Evolutionary conservation across 1,140 invertebrate species (phyloP).

Genomic region (Diuraphis noxia): DNA sequence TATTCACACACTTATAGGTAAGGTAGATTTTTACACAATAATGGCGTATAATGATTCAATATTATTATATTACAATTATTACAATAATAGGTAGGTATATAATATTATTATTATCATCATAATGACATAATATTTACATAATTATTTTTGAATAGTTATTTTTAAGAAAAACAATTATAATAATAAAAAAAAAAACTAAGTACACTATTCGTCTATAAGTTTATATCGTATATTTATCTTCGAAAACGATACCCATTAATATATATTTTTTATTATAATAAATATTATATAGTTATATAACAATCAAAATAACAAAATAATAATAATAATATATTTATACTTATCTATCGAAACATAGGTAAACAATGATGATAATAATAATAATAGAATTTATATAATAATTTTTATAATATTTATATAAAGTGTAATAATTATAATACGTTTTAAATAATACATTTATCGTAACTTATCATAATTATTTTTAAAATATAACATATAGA

Average conservation of each 20-base stretch:
- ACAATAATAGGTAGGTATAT: slow-evolving; percentile 10
- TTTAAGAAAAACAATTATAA: background rate
- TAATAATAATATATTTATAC: background rate
- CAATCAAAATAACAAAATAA: background rate
- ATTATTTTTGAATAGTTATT: background rate
- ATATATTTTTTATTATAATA: background rate
- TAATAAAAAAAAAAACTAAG: background rate
- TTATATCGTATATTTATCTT: background rate
- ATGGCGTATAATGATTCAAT: background rate
- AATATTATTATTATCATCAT: background rate
- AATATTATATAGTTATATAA: background rate
- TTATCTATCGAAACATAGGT: background rate
- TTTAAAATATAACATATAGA: background rate
- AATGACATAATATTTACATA: background rate
- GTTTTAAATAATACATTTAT: background rate
- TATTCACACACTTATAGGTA: background rate
- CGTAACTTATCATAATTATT: background rate
- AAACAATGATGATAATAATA: background rate
- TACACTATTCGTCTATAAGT: slow-evolving; percentile 10
- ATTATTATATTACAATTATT: background rate
- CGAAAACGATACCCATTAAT: background rate
- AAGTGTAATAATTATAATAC: background rate
- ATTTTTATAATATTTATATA: background rate
- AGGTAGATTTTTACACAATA: background rate
- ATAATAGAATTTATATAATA: background rate